phyloP scores from a whole-genome alignment of 2,113 vertebrate species.

The Rhadina sibilatrix region DNA sequence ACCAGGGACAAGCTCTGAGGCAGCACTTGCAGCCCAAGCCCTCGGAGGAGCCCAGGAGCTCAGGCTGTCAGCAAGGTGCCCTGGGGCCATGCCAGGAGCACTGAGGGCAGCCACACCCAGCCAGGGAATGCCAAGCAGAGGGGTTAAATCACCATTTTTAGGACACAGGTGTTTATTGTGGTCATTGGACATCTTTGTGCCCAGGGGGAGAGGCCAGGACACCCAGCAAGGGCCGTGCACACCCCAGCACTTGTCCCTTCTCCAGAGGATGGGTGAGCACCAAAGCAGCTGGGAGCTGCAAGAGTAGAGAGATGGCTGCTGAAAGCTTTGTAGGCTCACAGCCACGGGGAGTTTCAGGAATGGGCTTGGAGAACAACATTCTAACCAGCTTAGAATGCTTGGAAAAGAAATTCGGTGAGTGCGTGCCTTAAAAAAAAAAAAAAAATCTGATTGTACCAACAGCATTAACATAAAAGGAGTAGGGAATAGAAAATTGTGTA shows the following conservation, averaged over 20 bases:
- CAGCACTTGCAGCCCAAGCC: not conserved
- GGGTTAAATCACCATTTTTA: not conserved
- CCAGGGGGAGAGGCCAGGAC: accelerated
- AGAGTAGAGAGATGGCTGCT: not conserved
- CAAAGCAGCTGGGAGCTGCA: not conserved
- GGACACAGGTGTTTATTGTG: not conserved
- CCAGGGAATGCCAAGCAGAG: accelerated
- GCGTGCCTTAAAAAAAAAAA: not conserved
- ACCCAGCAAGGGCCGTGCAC: not conserved
- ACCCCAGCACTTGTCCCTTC: not conserved
- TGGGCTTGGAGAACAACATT: not conserved
- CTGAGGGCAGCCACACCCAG: accelerated
- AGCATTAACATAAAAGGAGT: not conserved
- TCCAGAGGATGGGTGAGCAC: accelerated
- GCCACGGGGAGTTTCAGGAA: not conserved
- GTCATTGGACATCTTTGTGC: not conserved
- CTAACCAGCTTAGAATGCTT: not conserved
- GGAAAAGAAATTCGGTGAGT: not conserved
- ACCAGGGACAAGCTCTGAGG: accelerated
- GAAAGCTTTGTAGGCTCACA: not conserved
- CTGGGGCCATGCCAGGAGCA: accelerated
- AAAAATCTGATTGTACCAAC: not conserved
- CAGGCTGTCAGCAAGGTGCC: not conserved
- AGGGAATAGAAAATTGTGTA: not conserved
- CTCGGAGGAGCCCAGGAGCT: not conserved